Base-by-base conservation (phyloP, 2,113 vertebrate genomes). In the Aphyosemion australe region DNA sequence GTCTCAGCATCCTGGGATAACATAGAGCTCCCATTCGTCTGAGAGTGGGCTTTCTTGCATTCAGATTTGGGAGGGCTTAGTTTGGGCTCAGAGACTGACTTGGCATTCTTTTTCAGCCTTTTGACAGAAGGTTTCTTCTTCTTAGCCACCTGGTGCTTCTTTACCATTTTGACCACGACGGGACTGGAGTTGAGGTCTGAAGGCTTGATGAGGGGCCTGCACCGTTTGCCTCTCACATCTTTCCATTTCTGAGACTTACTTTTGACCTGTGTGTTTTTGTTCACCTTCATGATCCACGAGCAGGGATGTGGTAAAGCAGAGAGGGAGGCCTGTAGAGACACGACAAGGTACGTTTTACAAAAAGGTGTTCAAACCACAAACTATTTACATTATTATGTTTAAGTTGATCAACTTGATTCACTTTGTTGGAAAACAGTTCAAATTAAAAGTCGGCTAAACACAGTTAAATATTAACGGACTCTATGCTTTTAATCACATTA, bases 211-310 rank as follows among this genome's bases (percentile, higher is more conserved):
- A 81, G 57, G 15, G 79, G 54, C n/a, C 84, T 62, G 76, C 59
- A 74, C 0, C 76, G 62, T 69, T 85, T 83, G 19, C 78, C 78
- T 47, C 74, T 76, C 2, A 81, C 80, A 1, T 89, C 77, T 65
- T 84, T 88, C 89, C 92, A 92, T 69, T 93, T 93, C 13, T 83
- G 80, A 67, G 83, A 85, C n/a, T 78, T 89, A 0, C 68, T 61
- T 56, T 82, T 89, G 0, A 19, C 67, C 64, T 83, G 79, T 10
- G 53, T 9, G 47, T 54, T 20, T 82, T 83, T 91, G 43, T 85
- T 89, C 37, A 90, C 92, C 75, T 94, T 94, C 93, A 94, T 94
- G 68, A 48, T 85, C 62, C 20, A 51, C 13, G 14, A 41, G 19
- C 26, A 11, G 12, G 59, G 70, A 53, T 64, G 43, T 49, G 45